A percentile compares a stretch with the other conserved stretches of the same genome.
Evolutionary conservation across 2,888 invertebrate species (phyloP).

Genomic region (Eupithecia subumbrata): DNA sequence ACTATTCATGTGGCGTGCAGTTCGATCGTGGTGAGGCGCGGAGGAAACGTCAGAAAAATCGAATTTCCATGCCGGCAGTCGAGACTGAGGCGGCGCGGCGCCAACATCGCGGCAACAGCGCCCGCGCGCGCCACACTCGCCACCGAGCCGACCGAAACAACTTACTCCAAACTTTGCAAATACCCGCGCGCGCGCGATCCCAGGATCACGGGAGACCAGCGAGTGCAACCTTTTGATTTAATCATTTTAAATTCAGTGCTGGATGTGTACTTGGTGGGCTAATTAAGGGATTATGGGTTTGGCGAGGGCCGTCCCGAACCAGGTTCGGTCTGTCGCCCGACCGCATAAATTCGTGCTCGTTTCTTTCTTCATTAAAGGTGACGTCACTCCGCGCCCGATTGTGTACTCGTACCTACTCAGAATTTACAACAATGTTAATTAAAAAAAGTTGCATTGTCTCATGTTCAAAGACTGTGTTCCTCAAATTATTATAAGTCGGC

Average conservation of each 20-base stretch:
- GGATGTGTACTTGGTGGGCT: slow-evolving; percentile 61
- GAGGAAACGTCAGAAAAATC: slow-evolving; percentile 84
- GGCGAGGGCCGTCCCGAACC: slow-evolving; percentile 62
- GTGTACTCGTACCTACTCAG: slow-evolving; percentile 42
- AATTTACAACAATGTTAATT: slow-evolving; percentile 42
- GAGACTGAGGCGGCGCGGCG: slow-evolving; percentile 81
- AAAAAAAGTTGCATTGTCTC: slow-evolving; percentile 72
- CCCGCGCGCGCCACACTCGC: slow-evolving; percentile 68
- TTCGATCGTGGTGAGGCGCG: slow-evolving; percentile 83
- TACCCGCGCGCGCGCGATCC: slow-evolving; percentile 7
- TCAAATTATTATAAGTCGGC: slow-evolving; percentile 52
- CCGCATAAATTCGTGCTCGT: slow-evolving; percentile 71
- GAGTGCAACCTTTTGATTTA: slow-evolving; percentile 36
- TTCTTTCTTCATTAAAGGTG: slow-evolving; percentile 73
- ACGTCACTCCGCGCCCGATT: slow-evolving; percentile 75
- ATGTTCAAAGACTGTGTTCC: slow-evolving; percentile 44
- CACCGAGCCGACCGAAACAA: slow-evolving; percentile 49
- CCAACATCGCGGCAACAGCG: slow-evolving; percentile 69
- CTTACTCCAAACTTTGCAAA: slow-evolving; percentile 44
- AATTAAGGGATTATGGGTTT: slow-evolving; percentile 75
- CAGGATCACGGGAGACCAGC: not conserved
- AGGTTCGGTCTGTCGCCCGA: slow-evolving; percentile 68
- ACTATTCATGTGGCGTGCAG: slow-evolving; percentile 76
- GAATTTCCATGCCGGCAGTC: slow-evolving; percentile 83
- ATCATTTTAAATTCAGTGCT: slow-evolving; percentile 17